Conservation (phyloP, 2,888 invertebrate species). For the Megalurothrips usitatus region DNA sequence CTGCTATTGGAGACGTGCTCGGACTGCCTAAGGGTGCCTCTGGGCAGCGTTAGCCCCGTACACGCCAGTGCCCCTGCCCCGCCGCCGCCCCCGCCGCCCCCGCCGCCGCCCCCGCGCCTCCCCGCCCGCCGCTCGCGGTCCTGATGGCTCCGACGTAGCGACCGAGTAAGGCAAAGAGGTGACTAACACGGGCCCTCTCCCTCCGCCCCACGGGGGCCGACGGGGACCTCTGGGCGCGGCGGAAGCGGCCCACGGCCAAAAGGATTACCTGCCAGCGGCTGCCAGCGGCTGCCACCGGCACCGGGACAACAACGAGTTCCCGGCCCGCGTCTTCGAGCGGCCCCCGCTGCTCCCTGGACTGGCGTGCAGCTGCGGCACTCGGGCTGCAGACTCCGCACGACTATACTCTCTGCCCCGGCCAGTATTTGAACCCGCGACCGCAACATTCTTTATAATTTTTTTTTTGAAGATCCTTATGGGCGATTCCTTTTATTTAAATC, state of each 20-base stretch:
- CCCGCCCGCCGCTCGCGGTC: background rate
- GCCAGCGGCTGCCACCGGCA: too few species aligned
- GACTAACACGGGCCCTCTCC: background rate
- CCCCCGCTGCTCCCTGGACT: too few species aligned
- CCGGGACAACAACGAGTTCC: background rate
- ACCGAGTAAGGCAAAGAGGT: background rate
- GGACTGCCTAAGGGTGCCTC: background rate
- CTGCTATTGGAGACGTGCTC: slow-evolving; percentile 15
- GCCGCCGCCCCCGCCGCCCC: background rate
- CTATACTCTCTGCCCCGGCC: too few species aligned
- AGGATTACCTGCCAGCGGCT: background rate
- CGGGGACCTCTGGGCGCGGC: background rate
- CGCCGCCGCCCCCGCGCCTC: background rate
- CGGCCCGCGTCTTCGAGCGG: too few species aligned
- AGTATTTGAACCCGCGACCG: too few species aligned
- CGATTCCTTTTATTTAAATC: too few species aligned
- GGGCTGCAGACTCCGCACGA: too few species aligned
- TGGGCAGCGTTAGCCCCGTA: too few species aligned
- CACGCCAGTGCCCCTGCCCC: background rate
- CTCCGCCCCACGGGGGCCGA: background rate
- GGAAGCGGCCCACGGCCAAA: background rate
- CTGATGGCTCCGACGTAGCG: background rate
- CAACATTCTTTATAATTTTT: too few species aligned
- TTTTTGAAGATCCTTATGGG: too few species aligned
- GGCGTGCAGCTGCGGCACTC: too few species aligned